Conservation (phyloP, 2,113 vertebrate genomes). For the Notarius quadriscutis region DNA sequence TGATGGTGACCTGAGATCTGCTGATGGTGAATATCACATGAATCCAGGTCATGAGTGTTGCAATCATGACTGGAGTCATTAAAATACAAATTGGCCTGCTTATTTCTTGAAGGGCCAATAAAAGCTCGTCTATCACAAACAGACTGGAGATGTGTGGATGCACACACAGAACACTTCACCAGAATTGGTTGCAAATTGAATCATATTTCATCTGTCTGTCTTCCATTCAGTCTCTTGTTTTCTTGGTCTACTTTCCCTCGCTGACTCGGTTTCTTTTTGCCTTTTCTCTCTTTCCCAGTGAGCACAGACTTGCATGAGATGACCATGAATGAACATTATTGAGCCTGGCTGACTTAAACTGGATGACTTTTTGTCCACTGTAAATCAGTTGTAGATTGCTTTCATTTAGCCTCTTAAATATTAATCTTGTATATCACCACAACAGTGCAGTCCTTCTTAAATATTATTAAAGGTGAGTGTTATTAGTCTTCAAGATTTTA, state of each 20-base stretch:
- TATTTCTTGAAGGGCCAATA: constrained; percentile 26
- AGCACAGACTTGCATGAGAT: background rate
- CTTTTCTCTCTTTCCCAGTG: background rate
- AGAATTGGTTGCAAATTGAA: constrained; percentile 36
- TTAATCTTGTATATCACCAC: background rate
- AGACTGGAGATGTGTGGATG: background rate
- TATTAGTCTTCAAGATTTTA: background rate
- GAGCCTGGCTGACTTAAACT: background rate
- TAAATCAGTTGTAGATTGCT: background rate
- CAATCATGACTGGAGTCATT: constrained; percentile 27
- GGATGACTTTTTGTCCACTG: background rate
- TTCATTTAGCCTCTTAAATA: background rate
- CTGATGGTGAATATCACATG: background rate
- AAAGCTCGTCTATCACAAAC: constrained; percentile 22
- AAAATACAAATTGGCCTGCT: constrained; percentile 16
- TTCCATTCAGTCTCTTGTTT: constrained; percentile 8
- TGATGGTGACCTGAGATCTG: background rate
- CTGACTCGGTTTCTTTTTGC: background rate
- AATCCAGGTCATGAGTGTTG: constrained; percentile 19
- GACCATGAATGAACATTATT: background rate
- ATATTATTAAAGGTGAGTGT: background rate
- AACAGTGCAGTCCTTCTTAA: too few species aligned
- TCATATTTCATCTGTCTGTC: constrained; percentile 31
- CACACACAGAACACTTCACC: background rate
- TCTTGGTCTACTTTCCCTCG: background rate